Conservation (phyloP, 2,113 vertebrate genomes). For the Myiozetetes cayanensis region DNA sequence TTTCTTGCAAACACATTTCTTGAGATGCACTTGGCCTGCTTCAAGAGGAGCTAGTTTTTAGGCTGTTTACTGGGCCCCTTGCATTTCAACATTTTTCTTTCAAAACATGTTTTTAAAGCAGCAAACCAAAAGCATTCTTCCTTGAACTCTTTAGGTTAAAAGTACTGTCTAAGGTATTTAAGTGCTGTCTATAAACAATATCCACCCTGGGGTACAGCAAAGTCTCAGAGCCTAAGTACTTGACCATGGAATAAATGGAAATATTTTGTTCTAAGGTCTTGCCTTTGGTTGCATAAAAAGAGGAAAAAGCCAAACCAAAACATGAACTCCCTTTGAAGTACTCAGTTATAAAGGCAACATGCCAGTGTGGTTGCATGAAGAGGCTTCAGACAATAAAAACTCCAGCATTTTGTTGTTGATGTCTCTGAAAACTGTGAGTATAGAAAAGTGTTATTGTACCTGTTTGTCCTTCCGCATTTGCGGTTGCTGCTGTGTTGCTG, state of each 20-base stretch:
- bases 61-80: background rate
- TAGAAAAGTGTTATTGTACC: background rate
- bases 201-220: background rate
- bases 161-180: background rate
- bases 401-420: background rate
- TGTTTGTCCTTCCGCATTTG: background rate
- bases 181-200: background rate
- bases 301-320: background rate
- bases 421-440: background rate
- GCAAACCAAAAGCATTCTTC: background rate
- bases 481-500: background rate
- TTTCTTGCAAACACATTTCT: background rate
- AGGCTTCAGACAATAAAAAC: background rate
- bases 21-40: background rate
- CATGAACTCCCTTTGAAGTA: slow-evolving; percentile 2
- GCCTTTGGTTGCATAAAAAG: background rate
- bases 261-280: background rate
- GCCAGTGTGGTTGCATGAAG: background rate
- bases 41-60: background rate
- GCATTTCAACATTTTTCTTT: background rate
- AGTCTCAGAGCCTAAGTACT: background rate
- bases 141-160: background rate
- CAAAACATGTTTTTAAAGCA: slow-evolving; percentile 5
- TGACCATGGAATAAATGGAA: background rate
- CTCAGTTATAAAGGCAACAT: background rate